Evolutionary conservation across 2,113 vertebrate genomes (phyloP), one percentile per base, ranked within the genome.

Genomic region (Caranx ignobilis): DNA sequence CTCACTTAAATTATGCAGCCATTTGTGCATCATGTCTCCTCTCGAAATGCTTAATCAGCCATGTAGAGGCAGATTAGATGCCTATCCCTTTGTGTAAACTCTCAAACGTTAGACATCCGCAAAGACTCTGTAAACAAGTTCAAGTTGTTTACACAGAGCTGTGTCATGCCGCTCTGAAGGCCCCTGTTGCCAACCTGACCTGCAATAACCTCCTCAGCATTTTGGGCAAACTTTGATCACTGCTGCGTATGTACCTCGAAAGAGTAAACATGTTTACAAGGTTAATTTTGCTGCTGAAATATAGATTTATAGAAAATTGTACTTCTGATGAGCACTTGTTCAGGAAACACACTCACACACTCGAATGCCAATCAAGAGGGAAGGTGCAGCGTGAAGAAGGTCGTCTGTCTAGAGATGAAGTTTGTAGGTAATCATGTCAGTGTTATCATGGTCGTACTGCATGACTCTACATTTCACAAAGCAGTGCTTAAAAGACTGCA

Each of bases 201-300:
- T 59, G 41, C 15, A 65, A 56, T 26, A 75, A 70, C 77, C 52
- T 68, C 78, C 78, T 76, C 26, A 71, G 82, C 9, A 43, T 75
- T 78, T 68, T 16, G 52, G 39, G 63, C 63, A 35, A 77, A 81
- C 63, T 65, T 73, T 68, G 45, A 88, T 83, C 61, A 31, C 21
- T 8, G 57, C 43, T 34, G 54, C 43, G 31, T 16, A 70, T 52
- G 34, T 67, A 80, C 66, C 68, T 81, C 69, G 8, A 83, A 78
- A 84, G 65, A 60, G 83, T 87, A 87, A 88, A 90, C 81, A 88
- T 79, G 80, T 89, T 91, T 85, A 89, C 82, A 75, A 62, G 67
- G 41, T 76, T 43, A 13, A n/a, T 68, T 79, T 73, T 45, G 11
- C 47, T 70, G 11, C 56, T 73, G 26, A 65, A 67, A 71, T 68